Evolutionary conservation across 2,797 vertebrate genomes (phyloP), one percentile per base, ranked within the genome.

Genomic region (Bovichtus diacanthus): DNA sequence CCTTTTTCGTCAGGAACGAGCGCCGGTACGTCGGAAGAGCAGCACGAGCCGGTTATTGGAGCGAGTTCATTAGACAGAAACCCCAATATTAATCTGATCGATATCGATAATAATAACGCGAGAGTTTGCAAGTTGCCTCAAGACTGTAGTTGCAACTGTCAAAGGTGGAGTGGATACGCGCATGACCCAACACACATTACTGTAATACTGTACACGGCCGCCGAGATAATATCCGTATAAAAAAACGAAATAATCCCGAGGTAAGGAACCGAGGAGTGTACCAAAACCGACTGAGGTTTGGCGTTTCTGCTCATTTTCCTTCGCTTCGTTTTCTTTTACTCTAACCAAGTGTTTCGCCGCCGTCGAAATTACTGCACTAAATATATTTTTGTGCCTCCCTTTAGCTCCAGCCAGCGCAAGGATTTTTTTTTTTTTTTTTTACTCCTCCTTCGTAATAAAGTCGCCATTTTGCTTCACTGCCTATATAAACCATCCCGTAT

Each of bases 391-490:
- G 91, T 93, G 92, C 85, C 94, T 94, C 94, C 91, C 92, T 95
- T 94, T 84, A 85, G 93, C 90, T 92, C 87, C 90, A 90, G 87
- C 86, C 89, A 92, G 92, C 94, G 94, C 92, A 80, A 91, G 91
- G 93, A 91, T 93, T 92, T 92, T 92, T 87, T 85, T 83, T 81
- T 83, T 81, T 91, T 91, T 91, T 88, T 90, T 92, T 90, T 92
- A 92, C 94, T 95, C 95, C 94, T 96, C 95, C 95, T 96, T 95
- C 96, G 94, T 94, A 95, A 95, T 96, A 97, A 97, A 97, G 96
- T 97, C 97, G 97, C 97, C 97, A 97, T 98, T 97, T 98, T 98
- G 96, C 96, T 96, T 96, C 95, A 94, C 93, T 95, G 96, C 94
- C 94, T 94, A 90, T 95, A 92, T 94, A 95, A 95, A 95, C 92